phyloP scores from a whole-genome alignment of 2,888 invertebrate genomes.

The Drosophila putrida region DNA sequence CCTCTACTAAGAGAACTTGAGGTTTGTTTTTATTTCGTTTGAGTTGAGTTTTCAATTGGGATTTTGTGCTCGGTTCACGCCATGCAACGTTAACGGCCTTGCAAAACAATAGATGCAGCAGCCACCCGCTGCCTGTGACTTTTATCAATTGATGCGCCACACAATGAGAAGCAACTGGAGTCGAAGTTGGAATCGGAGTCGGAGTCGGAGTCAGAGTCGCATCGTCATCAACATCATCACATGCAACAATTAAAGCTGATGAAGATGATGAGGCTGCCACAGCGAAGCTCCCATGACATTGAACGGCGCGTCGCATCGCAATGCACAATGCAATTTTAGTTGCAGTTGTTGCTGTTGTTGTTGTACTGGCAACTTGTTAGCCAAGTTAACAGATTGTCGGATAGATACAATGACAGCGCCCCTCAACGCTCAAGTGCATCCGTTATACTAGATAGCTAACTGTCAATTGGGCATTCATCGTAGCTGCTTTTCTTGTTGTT shows the following conservation, averaged over 20 bases:
- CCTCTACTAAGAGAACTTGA: slow-evolving; percentile 30
- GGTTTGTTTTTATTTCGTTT: slow-evolving; percentile 11
- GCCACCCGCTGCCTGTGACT: slow-evolving; percentile 43
- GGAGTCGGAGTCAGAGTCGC: slow-evolving; percentile 22
- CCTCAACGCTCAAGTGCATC: slow-evolving; percentile 76
- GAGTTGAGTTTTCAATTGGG: slow-evolving; percentile 39
- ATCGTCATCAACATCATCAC: slow-evolving; percentile 45
- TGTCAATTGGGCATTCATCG: slow-evolving; percentile 48
- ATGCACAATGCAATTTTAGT: slow-evolving; percentile 60
- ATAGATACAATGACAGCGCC: slow-evolving; percentile 47
- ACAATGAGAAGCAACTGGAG: slow-evolving; percentile 56
- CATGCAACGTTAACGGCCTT: slow-evolving; percentile 79
- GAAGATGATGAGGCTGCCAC: slow-evolving; percentile 50
- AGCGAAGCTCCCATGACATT: slow-evolving; percentile 80
- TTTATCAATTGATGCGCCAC: slow-evolving; percentile 75
- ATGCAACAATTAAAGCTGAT: slow-evolving; percentile 70
- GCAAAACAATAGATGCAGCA: slow-evolving; percentile 74
- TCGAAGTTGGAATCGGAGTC: slow-evolving; percentile 20
- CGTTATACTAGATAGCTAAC: slow-evolving; percentile 69
- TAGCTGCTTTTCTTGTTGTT: too few species aligned
- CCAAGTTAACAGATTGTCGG: slow-evolving; percentile 58
- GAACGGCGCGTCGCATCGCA: slow-evolving; percentile 58
- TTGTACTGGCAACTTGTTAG: slow-evolving; percentile 32
- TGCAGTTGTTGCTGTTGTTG: not conserved
- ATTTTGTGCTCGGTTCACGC: slow-evolving; percentile 54